A percentile compares a stretch with the other conserved stretches of the same genome.
These are phyloP conservation scores for Cranoglanis bouderius DNA, from an alignment of 2,113 vertebrate species.

Conservation along the genomic window DNA sequence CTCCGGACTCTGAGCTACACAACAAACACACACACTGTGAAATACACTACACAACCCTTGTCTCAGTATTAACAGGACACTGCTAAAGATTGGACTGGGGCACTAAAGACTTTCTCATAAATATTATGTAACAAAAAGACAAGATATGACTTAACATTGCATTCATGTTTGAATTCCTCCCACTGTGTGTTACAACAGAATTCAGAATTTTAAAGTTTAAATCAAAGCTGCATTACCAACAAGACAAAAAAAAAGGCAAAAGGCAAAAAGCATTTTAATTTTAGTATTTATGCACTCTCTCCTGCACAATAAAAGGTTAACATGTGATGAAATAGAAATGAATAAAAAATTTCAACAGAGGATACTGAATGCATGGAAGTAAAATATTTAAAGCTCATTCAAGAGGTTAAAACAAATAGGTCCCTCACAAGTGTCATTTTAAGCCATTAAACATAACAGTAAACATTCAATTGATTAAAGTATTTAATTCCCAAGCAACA, in stretches of 20 bases:
- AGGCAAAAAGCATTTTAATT: no score
- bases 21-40: background rate
- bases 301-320: no score
- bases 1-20: constrained; percentile 83
- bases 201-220: background rate
- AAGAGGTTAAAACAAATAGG: background rate
- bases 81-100: background rate
- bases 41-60: background rate
- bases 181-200: background rate
- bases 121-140: background rate
- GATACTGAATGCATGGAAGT: background rate
- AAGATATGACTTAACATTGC: background rate
- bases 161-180: background rate
- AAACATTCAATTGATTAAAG: background rate
- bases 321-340: background rate
- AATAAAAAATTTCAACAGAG: background rate
- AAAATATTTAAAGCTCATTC: background rate
- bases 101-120: background rate
- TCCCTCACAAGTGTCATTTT: background rate
- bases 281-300: no score
- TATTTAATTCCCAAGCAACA: background rate
- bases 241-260: background rate
- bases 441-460: background rate
- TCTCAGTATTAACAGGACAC: background rate
- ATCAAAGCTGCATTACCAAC: background rate